These are phyloP conservation scores for Desmophyllum pertusum DNA, from an alignment of 92 coral and sea anemone genomes.

Conservation along the genomic window DNA sequence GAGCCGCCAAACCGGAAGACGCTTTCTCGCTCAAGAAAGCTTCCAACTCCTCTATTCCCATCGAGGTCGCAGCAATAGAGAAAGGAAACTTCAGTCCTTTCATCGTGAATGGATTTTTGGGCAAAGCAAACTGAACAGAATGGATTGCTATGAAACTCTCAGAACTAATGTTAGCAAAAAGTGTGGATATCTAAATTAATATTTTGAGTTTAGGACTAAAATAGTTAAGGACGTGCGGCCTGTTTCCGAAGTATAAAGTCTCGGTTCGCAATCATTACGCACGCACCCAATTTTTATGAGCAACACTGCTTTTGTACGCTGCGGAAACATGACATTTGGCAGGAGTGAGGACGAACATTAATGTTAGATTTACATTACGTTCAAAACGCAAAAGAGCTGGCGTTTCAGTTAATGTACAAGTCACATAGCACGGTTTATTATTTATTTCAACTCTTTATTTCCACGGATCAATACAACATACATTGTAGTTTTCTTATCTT, in stretches of 20 bases:
- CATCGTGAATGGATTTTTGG: background rate
- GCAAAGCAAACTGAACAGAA: background rate
- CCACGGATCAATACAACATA: background rate
- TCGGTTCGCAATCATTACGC: background rate
- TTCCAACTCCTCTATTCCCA: background rate
- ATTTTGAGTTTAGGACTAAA: background rate
- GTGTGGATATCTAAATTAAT: background rate
- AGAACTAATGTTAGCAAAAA: too few species aligned
- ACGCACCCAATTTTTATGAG: background rate
- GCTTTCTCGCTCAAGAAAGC: background rate
- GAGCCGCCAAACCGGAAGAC: background rate
- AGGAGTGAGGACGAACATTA: background rate
- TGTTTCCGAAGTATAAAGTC: background rate
- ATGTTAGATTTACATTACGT: too few species aligned
- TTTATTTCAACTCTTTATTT: background rate
- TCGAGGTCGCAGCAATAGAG: background rate
- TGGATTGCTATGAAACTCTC: background rate
- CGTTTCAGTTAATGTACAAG: background rate
- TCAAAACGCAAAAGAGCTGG: background rate
- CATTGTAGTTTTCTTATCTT: background rate
- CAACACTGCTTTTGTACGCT: background rate
- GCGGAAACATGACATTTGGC: background rate
- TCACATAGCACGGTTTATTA: background rate
- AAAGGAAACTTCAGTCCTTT: background rate
- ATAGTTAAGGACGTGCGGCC: background rate